These are phyloP conservation scores for Morone saxatilis DNA, from an alignment of 2,113 vertebrate genomes.

Conservation along the genomic window DNA sequence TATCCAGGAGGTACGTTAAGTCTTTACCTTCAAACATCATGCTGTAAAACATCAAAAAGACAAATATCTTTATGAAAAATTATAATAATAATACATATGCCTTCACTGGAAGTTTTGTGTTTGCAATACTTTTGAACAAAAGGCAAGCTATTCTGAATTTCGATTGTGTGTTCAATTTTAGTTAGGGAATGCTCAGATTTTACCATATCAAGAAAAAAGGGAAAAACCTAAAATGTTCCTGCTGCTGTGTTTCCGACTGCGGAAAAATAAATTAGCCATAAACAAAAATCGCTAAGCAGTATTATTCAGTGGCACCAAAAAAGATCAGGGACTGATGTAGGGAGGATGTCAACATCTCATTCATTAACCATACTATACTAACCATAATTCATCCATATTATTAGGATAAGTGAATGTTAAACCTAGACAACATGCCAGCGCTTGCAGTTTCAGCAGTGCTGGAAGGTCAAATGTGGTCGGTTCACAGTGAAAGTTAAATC, in stretches of 20 bases:
- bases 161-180: neutral
- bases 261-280: neutral
- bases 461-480: constrained; percentile 10
- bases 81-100: neutral
- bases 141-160: neutral
- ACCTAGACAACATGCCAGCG: neutral
- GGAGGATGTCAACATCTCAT: neutral
- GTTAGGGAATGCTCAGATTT: neutral
- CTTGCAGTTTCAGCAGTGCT: constrained; percentile 10
- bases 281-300: neutral
- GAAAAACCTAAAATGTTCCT: neutral
- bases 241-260: neutral
- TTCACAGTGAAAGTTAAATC: constrained; percentile 1
- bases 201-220: neutral
- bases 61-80: neutral
- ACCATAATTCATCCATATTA: too few species aligned
- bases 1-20: neutral
- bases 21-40: too few species aligned
- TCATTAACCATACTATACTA: neutral
- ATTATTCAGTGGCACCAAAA: neutral
- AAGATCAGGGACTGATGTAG: neutral
- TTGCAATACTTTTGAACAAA: neutral
- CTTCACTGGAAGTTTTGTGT: neutral
- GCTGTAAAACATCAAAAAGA: neutral
- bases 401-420: neutral